phyloP scores from a whole-genome alignment of 2,113 vertebrate genomes.

The Festucalex cinctus region DNA sequence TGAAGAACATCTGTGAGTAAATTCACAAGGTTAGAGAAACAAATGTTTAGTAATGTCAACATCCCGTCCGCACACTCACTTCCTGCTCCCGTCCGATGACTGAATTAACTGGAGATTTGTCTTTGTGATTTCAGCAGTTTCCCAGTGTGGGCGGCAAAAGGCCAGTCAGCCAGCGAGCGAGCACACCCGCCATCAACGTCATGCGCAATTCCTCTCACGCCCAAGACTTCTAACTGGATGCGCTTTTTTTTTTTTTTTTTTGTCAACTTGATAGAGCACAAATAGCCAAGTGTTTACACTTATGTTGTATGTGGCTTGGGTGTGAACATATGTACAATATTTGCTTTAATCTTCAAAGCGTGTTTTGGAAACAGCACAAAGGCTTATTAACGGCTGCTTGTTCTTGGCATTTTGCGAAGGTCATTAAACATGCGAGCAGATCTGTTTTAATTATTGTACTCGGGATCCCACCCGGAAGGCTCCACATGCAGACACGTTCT shows the following conservation, averaged over 20 bases:
- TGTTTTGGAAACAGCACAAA: background rate
- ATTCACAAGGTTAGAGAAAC: constrained; percentile 45
- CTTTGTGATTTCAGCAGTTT: constrained; percentile 49
- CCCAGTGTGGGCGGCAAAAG: constrained; percentile 26
- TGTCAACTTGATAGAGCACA: too few species aligned
- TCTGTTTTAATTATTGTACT: background rate
- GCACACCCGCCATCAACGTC: constrained; percentile 16
- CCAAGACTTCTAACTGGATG: constrained; percentile 1
- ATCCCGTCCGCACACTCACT: constrained; percentile 47
- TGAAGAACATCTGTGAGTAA: constrained; percentile 24
- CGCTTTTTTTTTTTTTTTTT: constrained; percentile 7
- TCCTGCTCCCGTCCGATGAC: constrained; percentile 56
- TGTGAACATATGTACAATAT: background rate
- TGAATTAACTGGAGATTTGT: constrained; percentile 46
- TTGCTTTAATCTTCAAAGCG: background rate
- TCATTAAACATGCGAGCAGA: background rate
- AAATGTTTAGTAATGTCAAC: constrained; percentile 50
- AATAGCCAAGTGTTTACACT: background rate
- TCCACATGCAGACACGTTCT: background rate
- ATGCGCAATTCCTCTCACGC: constrained; percentile 2
- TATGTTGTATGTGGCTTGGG: background rate
- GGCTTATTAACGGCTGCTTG: background rate
- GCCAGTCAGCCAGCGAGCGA: background rate
- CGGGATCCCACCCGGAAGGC: background rate
- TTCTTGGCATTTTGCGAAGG: background rate